Base-by-base conservation (phyloP, 1,140 invertebrate species). In the Heterodera schachtii region DNA sequence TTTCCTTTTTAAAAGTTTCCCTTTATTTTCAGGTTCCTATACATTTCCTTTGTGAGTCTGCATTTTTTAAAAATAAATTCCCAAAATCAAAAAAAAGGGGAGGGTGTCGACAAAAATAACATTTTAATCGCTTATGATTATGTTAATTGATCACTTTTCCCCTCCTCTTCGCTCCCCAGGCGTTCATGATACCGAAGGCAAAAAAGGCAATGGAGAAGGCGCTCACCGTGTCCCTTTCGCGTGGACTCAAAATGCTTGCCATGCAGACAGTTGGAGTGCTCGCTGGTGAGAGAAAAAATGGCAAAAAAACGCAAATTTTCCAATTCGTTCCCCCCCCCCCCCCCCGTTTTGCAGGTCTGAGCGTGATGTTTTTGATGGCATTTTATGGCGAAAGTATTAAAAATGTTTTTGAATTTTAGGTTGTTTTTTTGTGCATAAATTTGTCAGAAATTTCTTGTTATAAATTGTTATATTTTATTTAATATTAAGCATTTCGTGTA, bases 171-270 rank as follows among this genome's bases (percentile, higher is more conserved):
- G 31, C 11, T 52, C 49, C 6, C 49, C 49, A 66, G 77, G 82
- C 46, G 60, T 89, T 88, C 82, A 89, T 89, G 88, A 89, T 89
- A 84, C 87, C 88, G 31, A 86, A 89, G 77, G 89, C 90, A 89
- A 90, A 89, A 76, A 88, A 90, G 60, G 87, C 87, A 43, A 89
- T 89, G 89, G 88, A 89, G 79, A 87, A 89, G 52, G 73, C 80
- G 6, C 80, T 89, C n/a, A 82, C 86, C 66, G 81, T 89, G 19
- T 86, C 83, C 8, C 78, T 89, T 9, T 70, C 66, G n/a, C 75
- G 83, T 49, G 86, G 88, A 67, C 64, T 89, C n/a, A 84, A 89
- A 57, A 86, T 89, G 43, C 79, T 89, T 13, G 79, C 85, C 47
- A 80, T 89, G 11, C 88, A 89, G 78, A 75, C 82, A 6, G 60